Evolutionary conservation across 1,140 invertebrate species (phyloP), one percentile per base, ranked within the genome.

Genomic region (Trigoniulus corallinus): DNA sequence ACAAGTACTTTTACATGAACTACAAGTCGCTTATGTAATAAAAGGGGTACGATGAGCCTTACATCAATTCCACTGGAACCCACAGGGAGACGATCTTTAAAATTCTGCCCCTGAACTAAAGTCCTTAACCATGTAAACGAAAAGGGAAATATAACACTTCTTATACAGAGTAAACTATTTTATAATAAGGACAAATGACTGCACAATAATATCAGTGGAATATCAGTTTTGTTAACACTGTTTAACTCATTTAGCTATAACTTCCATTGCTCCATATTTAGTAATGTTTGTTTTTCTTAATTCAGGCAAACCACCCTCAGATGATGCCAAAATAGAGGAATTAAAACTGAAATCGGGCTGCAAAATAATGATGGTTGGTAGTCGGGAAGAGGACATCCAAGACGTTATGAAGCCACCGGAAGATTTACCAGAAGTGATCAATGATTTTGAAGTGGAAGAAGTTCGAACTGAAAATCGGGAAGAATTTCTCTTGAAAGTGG

Each of bases 291-390:
- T 13, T n/a, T 52, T 20, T 50, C 44, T 48, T 55, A 52, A 63
- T 66, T 18, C 58, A 93, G 88, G 85, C 23, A 88, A 88, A 72
- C 72, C 78, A 51, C 80, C 85, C 0, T 74, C 78, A 50, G 84
- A 92, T 66, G 78, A 78, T 53, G 76, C 79, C 54, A 73, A 73
- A 43, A 66, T 93, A 20, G 71, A 72, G 13, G 67, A 75, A 22
- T 62, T 92, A 40, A 81, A 81, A 54, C 64, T 93, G 2, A 92
- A 89, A 63, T 76, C 79, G n/a, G 84, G 84, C 27, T 82, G 85
- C 51, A 93, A 94, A 68, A 75, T 97, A 15, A 94, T 96, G 88
- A 85, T 97, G 80, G 92, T 97, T 76, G 93, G 92, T 0, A 94
- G 88, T 0, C 70, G 85, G 22, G 93, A 96, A 64, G 82, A 89